phyloP scores from a whole-genome alignment of 2,113 vertebrate genomes.

The Vulpes ferrilata region DNA sequence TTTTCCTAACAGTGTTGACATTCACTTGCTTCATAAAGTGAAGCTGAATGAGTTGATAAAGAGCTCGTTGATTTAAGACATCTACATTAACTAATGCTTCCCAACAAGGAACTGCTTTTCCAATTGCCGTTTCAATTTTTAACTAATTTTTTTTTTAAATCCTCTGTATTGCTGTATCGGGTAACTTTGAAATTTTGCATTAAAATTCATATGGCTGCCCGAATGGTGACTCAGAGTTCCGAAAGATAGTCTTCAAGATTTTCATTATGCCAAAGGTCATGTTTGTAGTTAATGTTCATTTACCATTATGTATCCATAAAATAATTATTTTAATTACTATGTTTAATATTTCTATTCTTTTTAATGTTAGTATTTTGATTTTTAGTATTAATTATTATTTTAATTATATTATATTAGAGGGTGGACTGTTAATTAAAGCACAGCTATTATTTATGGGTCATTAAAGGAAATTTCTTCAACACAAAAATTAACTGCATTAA shows the following conservation, averaged over 20 bases:
- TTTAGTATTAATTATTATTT: background rate
- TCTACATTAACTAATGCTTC: background rate
- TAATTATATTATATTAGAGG: background rate
- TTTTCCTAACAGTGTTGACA: background rate
- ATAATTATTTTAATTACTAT: background rate
- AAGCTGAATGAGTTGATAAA: background rate
- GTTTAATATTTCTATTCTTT: background rate
- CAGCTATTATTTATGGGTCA: background rate
- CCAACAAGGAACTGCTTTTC: background rate
- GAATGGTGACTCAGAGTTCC: background rate
- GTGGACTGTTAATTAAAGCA: background rate
- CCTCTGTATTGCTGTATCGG: background rate
- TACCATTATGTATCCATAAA: background rate
- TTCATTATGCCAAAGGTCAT: background rate
- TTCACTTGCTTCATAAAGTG: background rate
- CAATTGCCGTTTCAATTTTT: background rate
- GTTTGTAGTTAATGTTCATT: background rate
- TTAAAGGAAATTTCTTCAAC: background rate
- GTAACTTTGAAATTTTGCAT: slow-evolving; percentile 2
- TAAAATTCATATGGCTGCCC: background rate
- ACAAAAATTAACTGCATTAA: background rate
- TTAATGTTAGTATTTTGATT: background rate
- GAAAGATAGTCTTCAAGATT: background rate
- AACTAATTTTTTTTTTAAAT: background rate
- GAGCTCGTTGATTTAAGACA: background rate